Evolutionary conservation across 2,113 vertebrate genomes (phyloP).

Genomic region (Mesembrinibis cayennensis): DNA sequence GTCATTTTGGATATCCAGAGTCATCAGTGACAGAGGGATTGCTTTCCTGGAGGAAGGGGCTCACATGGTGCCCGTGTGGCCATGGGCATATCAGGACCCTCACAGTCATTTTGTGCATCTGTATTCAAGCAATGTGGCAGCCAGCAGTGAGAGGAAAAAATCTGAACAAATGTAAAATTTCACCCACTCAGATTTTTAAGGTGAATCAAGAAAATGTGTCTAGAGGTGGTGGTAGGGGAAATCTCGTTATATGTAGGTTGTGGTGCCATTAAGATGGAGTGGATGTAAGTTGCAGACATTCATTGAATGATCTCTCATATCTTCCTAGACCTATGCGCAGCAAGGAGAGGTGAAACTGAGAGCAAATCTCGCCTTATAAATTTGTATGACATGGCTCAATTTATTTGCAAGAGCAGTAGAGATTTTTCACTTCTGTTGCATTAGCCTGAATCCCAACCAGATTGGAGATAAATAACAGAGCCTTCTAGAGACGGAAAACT

Average conservation of each 20-base stretch:
- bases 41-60: background rate
- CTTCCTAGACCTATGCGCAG: background rate
- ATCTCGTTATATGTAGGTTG: background rate
- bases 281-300: background rate
- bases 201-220: background rate
- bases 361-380: background rate
- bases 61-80: background rate
- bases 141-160: background rate
- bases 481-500: background rate
- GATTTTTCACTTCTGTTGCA: background rate
- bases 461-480: background rate
- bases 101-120: background rate
- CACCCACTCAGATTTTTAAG: background rate
- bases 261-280: background rate
- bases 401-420: background rate
- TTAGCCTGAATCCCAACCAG: background rate
- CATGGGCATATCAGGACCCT: accelerated
- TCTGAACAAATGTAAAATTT: background rate
- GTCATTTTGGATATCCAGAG: background rate
- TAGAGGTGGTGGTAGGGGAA: accelerated
- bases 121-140: background rate
- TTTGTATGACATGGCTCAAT: background rate
- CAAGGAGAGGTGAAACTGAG: background rate
- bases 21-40: background rate
- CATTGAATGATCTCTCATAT: background rate